Percentiles rank a stretch among this genome's conserved stretches.
Conservation (phyloP, 2,888 invertebrate species). For the Eupithecia subfuscata region DNA sequence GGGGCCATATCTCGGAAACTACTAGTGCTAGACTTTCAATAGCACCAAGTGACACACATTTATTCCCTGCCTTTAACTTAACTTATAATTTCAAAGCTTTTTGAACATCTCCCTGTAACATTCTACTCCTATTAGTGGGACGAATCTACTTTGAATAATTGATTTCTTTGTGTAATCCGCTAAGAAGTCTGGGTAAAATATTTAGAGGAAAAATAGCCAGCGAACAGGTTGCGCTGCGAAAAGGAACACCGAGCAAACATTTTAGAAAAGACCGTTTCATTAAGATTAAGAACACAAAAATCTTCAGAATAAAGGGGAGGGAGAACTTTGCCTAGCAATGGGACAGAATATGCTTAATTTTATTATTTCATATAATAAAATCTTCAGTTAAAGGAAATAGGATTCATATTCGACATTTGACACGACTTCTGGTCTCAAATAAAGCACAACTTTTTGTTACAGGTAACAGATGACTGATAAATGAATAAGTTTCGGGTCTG, state of each 20-base stretch:
- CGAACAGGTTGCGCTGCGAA: neutral
- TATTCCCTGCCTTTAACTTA: no score
- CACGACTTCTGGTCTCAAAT: neutral
- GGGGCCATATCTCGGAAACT: no score
- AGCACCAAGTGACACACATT: no score
- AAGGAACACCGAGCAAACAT: neutral
- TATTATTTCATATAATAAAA: neutral
- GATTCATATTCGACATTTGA: neutral
- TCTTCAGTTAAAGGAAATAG: neutral
- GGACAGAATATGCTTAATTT: neutral
- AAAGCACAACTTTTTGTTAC: no score
- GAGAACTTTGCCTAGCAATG: neutral
- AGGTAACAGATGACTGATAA: no score
- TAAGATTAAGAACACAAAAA: neutral
- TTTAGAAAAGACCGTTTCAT: neutral
- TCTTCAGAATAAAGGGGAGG: neutral
- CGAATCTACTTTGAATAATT: constrained; percentile 47
- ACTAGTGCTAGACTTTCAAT: no score
- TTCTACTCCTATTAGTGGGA: no score
- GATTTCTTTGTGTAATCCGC: constrained; percentile 43
- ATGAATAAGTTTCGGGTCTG: no score
- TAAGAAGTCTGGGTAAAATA: constrained; percentile 27
- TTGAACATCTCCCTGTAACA: no score
- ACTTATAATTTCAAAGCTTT: no score
- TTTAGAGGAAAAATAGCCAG: constrained; percentile 17